phyloP scores from a whole-genome alignment of 2,888 invertebrate genomes.

The Rotaria sp. region DNA sequence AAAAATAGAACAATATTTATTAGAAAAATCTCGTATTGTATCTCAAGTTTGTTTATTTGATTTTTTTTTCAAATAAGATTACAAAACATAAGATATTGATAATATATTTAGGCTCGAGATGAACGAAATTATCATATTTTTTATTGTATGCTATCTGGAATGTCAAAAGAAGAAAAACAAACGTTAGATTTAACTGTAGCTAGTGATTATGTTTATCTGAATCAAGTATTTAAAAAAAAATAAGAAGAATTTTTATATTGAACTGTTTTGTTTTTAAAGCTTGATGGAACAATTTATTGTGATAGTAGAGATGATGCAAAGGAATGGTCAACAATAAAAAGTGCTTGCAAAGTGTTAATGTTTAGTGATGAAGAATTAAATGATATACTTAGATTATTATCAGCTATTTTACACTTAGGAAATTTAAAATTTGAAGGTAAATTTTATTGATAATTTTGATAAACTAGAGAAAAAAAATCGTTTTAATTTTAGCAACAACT shows the following conservation, averaged over 20 bases:
- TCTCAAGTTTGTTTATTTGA: conserved; percentile 62
- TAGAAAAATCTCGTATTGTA: conserved; percentile 94
- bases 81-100: not conserved
- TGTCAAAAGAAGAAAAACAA: conserved; percentile 79
- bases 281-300: conserved; percentile 64
- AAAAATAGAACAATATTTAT: conserved; percentile 91
- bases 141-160: conserved; percentile 83
- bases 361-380: conserved; percentile 90
- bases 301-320: conserved; percentile 91
- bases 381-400: conserved; percentile 85
- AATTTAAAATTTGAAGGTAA: conserved; percentile 78
- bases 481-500: conserved; percentile 28
- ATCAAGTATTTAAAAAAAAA: conserved; percentile 60
- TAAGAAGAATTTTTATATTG: not conserved
- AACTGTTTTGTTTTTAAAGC: not conserved
- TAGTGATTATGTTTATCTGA: conserved; percentile 79
- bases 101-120: conserved; percentile 60
- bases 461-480: not conserved
- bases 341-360: conserved; percentile 83
- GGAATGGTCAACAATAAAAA: conserved; percentile 90
- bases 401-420: conserved; percentile 86
- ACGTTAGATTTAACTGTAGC: conserved; percentile 80
- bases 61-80: not conserved
- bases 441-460: not conserved
- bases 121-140: conserved; percentile 97